A percentile compares a stretch with the other conserved stretches of the same genome.
phyloP scores from a whole-genome alignment of 2,888 invertebrate species.

The Macaria notata region DNA sequence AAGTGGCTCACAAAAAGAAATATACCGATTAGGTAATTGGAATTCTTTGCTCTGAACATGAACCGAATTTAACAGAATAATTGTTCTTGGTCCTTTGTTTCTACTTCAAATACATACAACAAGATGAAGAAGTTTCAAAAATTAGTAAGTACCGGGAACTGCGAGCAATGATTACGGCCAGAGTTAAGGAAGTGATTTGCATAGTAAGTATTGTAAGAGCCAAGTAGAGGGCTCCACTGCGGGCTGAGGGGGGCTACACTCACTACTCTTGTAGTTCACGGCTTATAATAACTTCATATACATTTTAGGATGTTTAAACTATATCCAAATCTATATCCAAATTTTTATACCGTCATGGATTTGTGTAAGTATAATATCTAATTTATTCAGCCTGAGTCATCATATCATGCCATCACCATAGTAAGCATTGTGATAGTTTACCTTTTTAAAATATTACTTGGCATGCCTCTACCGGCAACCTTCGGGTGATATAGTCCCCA shows the following conservation, averaged over 20 bases:
- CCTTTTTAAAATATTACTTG: not conserved
- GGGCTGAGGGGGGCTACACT: no score
- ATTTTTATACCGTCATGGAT: no score
- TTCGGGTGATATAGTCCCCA: not conserved
- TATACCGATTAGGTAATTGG: not conserved
- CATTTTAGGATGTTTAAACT: no score
- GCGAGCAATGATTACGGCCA: conserved; percentile 33
- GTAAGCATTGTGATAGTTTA: no score
- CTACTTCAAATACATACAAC: conserved; percentile 40
- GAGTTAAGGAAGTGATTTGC: conserved; percentile 53
- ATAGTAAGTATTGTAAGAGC: conserved; percentile 45
- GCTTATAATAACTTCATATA: no score
- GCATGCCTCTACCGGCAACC: not conserved
- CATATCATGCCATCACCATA: no score
- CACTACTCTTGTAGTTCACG: no score
- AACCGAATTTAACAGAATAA: not conserved
- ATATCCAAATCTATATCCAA: no score
- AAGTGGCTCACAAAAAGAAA: not conserved
- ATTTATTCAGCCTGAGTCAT: no score
- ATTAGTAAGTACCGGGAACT: conserved; percentile 35
- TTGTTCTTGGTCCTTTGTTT: conserved; percentile 32
- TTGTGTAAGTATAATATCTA: no score
- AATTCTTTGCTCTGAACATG: conserved; percentile 2
- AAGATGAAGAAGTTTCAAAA: conserved; percentile 46
- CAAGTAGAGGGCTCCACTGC: conserved; percentile 16